These are phyloP conservation scores for Trichosurus vulpecula DNA, from an alignment of 2,797 vertebrate species.

Conservation along the genomic window DNA sequence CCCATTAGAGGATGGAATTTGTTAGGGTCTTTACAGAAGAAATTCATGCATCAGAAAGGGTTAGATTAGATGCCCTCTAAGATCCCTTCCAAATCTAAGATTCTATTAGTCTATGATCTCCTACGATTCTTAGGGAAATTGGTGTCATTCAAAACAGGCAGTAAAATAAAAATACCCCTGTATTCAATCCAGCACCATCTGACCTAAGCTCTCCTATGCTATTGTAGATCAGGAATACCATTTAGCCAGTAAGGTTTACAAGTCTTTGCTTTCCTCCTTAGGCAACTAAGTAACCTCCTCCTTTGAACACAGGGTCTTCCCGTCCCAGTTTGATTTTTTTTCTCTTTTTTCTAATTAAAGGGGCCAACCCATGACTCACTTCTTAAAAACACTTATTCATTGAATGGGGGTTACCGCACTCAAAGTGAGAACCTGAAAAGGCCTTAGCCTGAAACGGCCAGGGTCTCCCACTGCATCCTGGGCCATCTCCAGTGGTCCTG, in stretches of 20 bases:
- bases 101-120: neutral
- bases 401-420: too few relatives aligned
- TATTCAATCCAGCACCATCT: neutral
- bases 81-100: neutral
- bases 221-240: neutral
- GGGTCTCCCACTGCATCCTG: too few relatives aligned
- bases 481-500: too few relatives aligned
- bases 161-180: slow-evolving; percentile 21
- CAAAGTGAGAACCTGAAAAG: too few relatives aligned
- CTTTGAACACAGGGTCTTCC: neutral
- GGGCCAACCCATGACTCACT: too few relatives aligned
- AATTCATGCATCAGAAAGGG: neutral
- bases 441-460: too few relatives aligned
- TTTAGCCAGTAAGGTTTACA: neutral
- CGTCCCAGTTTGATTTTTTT: too few relatives aligned
- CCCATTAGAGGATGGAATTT: neutral
- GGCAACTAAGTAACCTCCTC: neutral
- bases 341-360: too few relatives aligned
- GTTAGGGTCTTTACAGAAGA: neutral
- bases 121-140: neutral
- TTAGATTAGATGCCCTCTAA: neutral
- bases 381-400: too few relatives aligned
- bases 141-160: neutral
- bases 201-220: neutral
- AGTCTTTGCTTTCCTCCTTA: neutral